These are phyloP conservation scores for Musca domestica DNA, from an alignment of 1,140 invertebrate species.

Conservation along the genomic window DNA sequence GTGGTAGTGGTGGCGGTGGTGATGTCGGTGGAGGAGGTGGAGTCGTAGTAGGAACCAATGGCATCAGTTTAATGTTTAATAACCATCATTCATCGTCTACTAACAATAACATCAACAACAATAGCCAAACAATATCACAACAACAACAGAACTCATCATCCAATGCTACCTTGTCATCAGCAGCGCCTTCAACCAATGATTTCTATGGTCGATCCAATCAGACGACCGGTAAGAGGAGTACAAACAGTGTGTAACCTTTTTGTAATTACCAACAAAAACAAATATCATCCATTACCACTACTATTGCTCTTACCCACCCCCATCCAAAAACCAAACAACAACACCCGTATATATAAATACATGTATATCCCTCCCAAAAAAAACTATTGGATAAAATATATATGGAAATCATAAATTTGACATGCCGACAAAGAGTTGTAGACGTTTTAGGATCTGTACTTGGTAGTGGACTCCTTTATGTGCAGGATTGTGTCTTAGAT, in stretches of 20 bases:
- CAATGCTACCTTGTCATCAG: background rate
- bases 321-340: background rate
- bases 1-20: constrained; percentile 20
- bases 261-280: constrained; percentile 2
- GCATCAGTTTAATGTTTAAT: constrained; percentile 32
- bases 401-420: too few species aligned
- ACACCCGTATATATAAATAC: constrained; percentile 12
- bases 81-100: constrained; percentile 33
- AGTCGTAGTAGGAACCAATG: background rate
- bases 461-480: too few species aligned
- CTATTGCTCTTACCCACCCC: background rate
- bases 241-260: constrained; percentile 29
- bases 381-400: too few species aligned
- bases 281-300: too few species aligned
- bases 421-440: too few species aligned
- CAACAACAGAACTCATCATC: constrained; percentile 6
- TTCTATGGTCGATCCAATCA: constrained; percentile 51
- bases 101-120: too few species aligned
- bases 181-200: constrained; percentile 39
- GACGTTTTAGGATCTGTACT: too few species aligned
- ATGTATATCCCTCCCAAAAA: background rate
- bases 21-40: background rate
- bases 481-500: too few species aligned
- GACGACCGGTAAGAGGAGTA: constrained; percentile 52
- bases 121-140: background rate